phyloP scores from a whole-genome alignment of 2,113 vertebrate genomes.

The Heterotilapia buettikoferi region DNA sequence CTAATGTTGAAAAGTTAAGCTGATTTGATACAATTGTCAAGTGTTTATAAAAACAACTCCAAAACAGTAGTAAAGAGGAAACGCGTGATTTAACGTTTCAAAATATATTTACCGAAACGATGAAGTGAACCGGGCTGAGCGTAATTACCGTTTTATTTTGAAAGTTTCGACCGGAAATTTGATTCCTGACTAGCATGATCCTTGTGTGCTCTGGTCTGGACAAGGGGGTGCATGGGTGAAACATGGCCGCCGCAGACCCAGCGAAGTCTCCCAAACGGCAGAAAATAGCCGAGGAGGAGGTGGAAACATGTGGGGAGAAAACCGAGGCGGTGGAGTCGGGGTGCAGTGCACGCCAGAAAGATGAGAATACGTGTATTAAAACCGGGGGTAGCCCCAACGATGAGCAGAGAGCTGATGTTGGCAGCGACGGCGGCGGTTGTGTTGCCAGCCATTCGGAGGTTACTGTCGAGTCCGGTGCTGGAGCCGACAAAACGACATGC shows the following conservation, averaged over 20 bases:
- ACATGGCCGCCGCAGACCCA: constrained; percentile 71
- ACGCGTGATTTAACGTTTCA: neutral
- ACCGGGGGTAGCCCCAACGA: neutral
- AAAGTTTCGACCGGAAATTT: constrained; percentile 26
- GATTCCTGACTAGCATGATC: constrained; percentile 12
- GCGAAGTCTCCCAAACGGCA: constrained; percentile 47
- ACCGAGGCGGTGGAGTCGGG: neutral
- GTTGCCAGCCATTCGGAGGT: constrained; percentile 43
- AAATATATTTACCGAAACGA: neutral
- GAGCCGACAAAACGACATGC: constrained; percentile 41
- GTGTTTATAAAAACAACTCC: neutral
- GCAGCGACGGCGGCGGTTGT: neutral
- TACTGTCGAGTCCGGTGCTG: constrained; percentile 31
- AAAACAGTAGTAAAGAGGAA: neutral
- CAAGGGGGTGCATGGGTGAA: constrained; percentile 63
- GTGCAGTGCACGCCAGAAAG: neutral
- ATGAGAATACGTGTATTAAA: neutral
- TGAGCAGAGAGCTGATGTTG: neutral
- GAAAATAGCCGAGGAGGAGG: constrained; percentile 38
- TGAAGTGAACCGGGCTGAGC: neutral
- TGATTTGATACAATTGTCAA: neutral
- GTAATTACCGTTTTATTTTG: constrained; percentile 35
- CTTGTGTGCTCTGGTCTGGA: constrained; percentile 37
- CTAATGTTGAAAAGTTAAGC: neutral
- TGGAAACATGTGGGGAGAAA: neutral